These are phyloP conservation scores for Aurelia coerulea DNA, from an alignment of 30 jellyfish, hydroid and myxozoan genomes.

Conservation along the genomic window DNA sequence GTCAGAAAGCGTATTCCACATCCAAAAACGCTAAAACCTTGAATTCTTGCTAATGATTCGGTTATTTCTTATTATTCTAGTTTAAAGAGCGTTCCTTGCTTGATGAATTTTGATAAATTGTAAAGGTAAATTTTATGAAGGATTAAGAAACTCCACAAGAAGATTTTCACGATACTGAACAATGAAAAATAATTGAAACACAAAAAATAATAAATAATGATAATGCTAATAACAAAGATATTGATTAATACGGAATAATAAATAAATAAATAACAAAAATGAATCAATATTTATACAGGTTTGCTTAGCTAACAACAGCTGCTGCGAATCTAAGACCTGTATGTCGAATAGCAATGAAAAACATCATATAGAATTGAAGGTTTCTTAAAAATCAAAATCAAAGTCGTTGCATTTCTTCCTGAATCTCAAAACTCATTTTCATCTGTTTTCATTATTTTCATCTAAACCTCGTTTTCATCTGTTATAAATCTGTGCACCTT, in stretches of 20 bases:
- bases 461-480: conserved; percentile 13
- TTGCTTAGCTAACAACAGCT: conserved; percentile 33
- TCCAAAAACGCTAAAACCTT: too few species aligned
- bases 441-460: neutral
- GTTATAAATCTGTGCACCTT: conserved; percentile 16
- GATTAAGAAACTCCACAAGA: neutral
- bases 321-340: neutral
- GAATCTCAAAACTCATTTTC: conserved; percentile 5
- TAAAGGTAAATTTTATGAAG: too few species aligned
- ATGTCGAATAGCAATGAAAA: neutral
- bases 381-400: neutral
- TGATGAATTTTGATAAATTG: too few species aligned
- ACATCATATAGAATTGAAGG: neutral
- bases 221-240: neutral
- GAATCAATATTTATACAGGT: conserved; percentile 15
- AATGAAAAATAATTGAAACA: too few species aligned
- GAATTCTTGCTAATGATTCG: too few species aligned
- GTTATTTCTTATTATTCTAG: too few species aligned
- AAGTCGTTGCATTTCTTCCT: conserved; percentile 21
- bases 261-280: neutral
- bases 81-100: too few species aligned
- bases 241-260: too few species aligned
- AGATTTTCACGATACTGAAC: neutral
- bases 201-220: neutral
- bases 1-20: too few species aligned